Base-by-base conservation (phyloP, 2,888 invertebrate species). In the Auanema sp. region DNA sequence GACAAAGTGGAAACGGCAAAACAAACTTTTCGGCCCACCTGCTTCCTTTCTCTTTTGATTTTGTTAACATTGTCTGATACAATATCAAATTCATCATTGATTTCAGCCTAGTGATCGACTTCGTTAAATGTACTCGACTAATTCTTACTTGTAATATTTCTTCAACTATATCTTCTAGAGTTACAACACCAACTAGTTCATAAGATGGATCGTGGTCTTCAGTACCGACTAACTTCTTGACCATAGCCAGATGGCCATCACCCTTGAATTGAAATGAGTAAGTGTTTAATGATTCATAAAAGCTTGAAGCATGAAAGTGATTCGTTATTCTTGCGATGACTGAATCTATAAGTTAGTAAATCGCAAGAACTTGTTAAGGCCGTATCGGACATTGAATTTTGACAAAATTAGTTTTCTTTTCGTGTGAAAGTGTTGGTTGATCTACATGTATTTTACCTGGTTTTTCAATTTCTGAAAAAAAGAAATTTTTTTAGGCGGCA, bases 11-110 rank as follows among this genome's bases (percentile, higher is more conserved):
- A 21, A 47, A 47, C 47, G 3, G 21, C 47, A 47, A 47, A 47
- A 47, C 47, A 18, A 47, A 47, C 16, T 18, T 47, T 16, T 47
- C 16, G 18, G n/a, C 56, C 18, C n/a, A 60, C 60, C 33, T 59
- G 61, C 21, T 65, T 61, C 52, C 68, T 71, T 55, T 70, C 69
- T 55, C 77, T 69, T 24, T 68, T 70, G 33, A 66, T 71, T 40
- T 75, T 69, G 47, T 75, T 71, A 41, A 82, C 81, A 63, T 82
- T 82, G 57, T 82, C 82, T 11, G 74, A 78, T n/a, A 82, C 74
- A 2, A 93, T 92, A 85, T 97, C 97, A 0, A 94, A 96, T 85
- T 97, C 97, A 84, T 98, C 97, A 76, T 94, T 90, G 78, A 98
- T 98, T 87, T 98, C 97, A 0, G 94, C 91, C 84, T 74, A 51